Evolutionary conservation across 2,113 vertebrate species (phyloP), one percentile per base, ranked within the genome.

Genomic region (Aphelocoma coerulescens): DNA sequence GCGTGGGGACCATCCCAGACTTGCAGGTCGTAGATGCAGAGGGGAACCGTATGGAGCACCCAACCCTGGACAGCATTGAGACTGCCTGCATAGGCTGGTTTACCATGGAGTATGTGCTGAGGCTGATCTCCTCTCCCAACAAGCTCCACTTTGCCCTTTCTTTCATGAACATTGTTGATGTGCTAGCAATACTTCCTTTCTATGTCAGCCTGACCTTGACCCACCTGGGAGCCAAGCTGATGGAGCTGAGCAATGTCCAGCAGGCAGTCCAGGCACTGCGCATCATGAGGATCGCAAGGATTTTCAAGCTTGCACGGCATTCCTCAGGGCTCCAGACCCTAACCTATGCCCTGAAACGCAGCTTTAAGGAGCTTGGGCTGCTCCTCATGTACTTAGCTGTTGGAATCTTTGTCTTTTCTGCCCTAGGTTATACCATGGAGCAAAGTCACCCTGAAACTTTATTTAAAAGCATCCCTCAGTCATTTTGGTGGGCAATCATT

Each of bases 401-500:
- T 74, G 99, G 99, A 17, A 99, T 99, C 91, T 99, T 99, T 75
- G 99, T 99, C 75, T 99, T 99, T 97, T 99, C 99, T 4, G 99
- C 99, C 28, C 97, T 99, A 67, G 99, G 98, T 85, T 99, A 99
- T 94, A 99, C 99, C 63, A 98, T 99, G 98, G 99, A 99, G 95
- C 99, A 99, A 93, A 99, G 98, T 75, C 99, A 99, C 93, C 99
- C 99, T 0, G 99, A 99, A 93, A 99, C 99, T 7, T 97, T 99
- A n/a, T 99, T 99, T 93, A 99, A 98, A 97, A 99, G 99, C 98
- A 99, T 99, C 95, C 99, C 99, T 14, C 99, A 99, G 85, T 99
- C 99, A 9, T 99, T 99, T 96, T 99, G 99, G 99, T 99, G 99
- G 99, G 99, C 99, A 91, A 99, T 99, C 96, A 99, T 99, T 97